Evolutionary conservation across 2,113 vertebrate species (phyloP).

Genomic region (Festucalex cinctus): DNA sequence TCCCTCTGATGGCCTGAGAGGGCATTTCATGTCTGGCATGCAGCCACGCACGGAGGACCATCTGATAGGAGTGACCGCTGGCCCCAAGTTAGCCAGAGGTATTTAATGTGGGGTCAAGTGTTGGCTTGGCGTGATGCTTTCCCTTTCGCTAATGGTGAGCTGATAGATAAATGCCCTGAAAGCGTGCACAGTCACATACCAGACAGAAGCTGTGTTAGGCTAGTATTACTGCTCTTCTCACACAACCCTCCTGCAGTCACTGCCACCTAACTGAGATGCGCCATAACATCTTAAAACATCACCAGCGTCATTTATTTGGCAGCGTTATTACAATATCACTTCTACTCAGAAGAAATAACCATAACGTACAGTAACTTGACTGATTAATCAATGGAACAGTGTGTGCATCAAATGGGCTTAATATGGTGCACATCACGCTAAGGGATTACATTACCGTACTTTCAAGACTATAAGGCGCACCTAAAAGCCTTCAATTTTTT

Average conservation of each 20-base stretch:
- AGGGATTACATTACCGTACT: too few relatives aligned
- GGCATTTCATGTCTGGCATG: constrained; percentile 45
- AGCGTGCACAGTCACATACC: constrained; percentile 26
- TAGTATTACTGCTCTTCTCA: constrained; percentile 27
- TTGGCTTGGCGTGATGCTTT: constrained; percentile 42
- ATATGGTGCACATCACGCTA: constrained; percentile 54
- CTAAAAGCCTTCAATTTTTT: too few relatives aligned
- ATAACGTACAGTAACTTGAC: constrained; percentile 43
- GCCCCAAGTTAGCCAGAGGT: constrained; percentile 34
- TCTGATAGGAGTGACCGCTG: constrained; percentile 39
- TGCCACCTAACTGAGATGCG: constrained; percentile 4
- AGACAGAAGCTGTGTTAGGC: constrained; percentile 20
- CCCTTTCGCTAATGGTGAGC: constrained; percentile 38
- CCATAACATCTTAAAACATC: background rate
- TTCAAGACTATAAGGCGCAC: too few relatives aligned
- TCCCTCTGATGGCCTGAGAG: constrained; percentile 36
- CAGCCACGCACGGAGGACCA: constrained; percentile 32
- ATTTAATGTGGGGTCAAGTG: constrained; percentile 49
- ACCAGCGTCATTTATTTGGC: too few relatives aligned
- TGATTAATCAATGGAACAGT: constrained; percentile 54
- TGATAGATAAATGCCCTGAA: constrained; percentile 49
- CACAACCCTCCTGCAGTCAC: constrained; percentile 19
- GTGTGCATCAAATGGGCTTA: constrained; percentile 48
- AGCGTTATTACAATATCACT: constrained; percentile 14
- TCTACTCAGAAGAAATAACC: constrained; percentile 34